Base-by-base conservation (phyloP, 2,113 vertebrate genomes). In the Recurvirostra avosetta region DNA sequence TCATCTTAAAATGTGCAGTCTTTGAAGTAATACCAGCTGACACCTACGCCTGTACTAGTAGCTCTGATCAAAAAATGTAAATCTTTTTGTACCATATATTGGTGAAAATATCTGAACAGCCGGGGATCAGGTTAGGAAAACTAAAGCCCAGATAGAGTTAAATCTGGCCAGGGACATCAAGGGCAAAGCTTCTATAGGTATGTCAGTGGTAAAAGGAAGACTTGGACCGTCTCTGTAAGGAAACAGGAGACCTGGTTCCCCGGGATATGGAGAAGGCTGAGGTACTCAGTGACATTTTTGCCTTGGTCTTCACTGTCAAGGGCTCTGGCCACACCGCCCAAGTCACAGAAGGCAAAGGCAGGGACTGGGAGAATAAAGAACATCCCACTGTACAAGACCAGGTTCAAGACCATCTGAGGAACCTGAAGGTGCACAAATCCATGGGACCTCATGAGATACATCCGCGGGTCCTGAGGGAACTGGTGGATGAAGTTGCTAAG, bases 31-130 rank as follows among this genome's bases (percentile, higher is more conserved):
- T 96, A 70, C 77, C 70, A 55, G 79, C 85, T 2, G 1, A 79
- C 19, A 41, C 52, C 63, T 30, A n/a, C n/a, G 15, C 66, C 78
- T 96, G 32, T 91, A 76, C 55, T 61, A 68, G 90, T 26, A 81
- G 67, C 82, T 95, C 58, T 94, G 86, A 97, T 97, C 92, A 96
- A 96, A 98, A 98, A 75, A 88, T 79, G 80, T 97, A 97, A 96
- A 96, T 97, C 94, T 97, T 95, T 98, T 94, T 98, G 96, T 97
- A 96, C 83, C n/a, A 1, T 79, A 19, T 95, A 67, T 94, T 96
- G 89, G 61, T 62, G 25, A 62, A 40, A 27, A 40, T 62, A 61
- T 36, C n/a, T 10, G 14, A 40, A 62, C 61, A 62, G 25, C 36
- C 11, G 8, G 61, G 61, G 25, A 40, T 40, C 23, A 18, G 61